Evolutionary conservation across 2,797 vertebrate species (phyloP), one percentile per base, ranked within the genome.

Genomic region (Corythornis leucogaster): DNA sequence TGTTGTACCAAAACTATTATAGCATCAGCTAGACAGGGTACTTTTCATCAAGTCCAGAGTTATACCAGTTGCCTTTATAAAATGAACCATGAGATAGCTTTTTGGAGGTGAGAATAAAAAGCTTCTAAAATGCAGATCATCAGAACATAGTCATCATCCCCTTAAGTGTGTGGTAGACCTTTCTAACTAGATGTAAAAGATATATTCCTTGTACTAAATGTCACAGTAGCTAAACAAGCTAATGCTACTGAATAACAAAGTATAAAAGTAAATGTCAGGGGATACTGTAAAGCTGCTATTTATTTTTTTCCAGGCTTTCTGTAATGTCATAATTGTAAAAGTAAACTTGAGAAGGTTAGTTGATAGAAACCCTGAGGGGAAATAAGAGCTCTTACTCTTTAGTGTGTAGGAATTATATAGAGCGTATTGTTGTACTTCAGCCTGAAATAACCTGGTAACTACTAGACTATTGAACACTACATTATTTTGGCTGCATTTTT

Each of bases 211-310:
- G 57, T 63, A 94, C 86, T 97, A 96, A 97, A 94, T 97, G 95
- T 91, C 87, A 96, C 81, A 90, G 77, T 75, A 94, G 80, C 92
- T 97, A 97, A 96, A 95, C 92, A 97, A 97, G 45, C 55, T 95
- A 96, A 94, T 81, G 55, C 63, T 91, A 54, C 33, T 24, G 87
- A 91, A 91, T 96, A 95, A 96, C 86, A 95, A 95, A 94, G 73
- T 95, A 95, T 87, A 95, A 95, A 96, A 96, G 84, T 91, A 96
- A 96, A 96, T 96, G 93, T 93, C 71, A 87, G 70, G 57, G 51
- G 57, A 59, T 92, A 75, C 42, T 92, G 30, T 93, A 92, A 96
- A 94, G 79, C 30, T 82, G 46, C 67, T 94, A 89, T 82, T 92
- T 94, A 75, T 94, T 90, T 95, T 91, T 88, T 77, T 75, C n/a